Conservation (phyloP, 1,140 invertebrate genomes). For the Heliconius hermathena region DNA sequence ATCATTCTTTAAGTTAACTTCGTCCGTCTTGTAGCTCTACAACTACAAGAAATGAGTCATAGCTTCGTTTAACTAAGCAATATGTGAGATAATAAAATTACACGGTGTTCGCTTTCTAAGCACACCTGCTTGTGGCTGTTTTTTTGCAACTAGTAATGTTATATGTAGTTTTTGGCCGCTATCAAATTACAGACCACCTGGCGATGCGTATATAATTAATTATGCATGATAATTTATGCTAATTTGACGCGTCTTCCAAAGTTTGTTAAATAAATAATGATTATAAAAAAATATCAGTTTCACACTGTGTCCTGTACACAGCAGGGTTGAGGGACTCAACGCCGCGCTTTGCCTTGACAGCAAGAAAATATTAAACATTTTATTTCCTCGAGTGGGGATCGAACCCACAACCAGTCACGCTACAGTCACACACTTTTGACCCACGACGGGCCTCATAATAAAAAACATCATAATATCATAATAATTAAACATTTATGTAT, state of each 20-base stretch:
- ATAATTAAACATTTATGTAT: not conserved
- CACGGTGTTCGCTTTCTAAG: constrained; percentile 21
- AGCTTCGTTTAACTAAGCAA: not conserved
- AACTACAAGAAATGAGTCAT: not conserved
- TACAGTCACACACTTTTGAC: too few species aligned
- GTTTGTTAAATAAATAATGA: not conserved
- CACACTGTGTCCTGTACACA: too few species aligned
- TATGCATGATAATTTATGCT: constrained; percentile 41
- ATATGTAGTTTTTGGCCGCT: constrained; percentile 59
- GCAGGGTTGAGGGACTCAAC: too few species aligned
- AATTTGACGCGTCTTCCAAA: not conserved
- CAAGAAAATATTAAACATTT: too few species aligned
- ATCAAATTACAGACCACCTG: constrained; percentile 65
- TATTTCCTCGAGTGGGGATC: too few species aligned
- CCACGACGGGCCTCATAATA: too few species aligned
- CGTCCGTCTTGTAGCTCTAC: not conserved
- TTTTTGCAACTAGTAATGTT: constrained; percentile 47
- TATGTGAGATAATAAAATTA: constrained; percentile 21
- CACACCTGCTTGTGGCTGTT: constrained; percentile 49
- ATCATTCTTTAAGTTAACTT: not conserved
- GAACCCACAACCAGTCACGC: too few species aligned
- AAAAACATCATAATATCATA: not conserved
- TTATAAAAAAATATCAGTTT: too few species aligned
- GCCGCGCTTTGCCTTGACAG: too few species aligned
- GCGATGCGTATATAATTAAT: constrained; percentile 43